Evolutionary conservation across 2,113 vertebrate genomes (phyloP).

Genomic region (Corythaeola cristata): DNA sequence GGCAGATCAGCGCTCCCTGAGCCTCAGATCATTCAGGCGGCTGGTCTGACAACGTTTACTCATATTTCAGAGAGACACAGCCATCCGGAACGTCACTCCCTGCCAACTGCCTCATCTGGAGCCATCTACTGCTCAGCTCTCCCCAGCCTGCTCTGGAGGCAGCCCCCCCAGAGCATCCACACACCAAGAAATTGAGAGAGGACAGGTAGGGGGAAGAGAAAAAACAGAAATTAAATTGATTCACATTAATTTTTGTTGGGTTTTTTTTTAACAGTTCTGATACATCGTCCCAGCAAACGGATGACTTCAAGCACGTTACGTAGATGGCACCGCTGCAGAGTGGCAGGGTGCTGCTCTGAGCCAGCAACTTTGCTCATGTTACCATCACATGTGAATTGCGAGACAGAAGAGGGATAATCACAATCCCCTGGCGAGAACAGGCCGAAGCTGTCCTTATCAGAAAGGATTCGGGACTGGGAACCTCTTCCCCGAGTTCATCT

Average conservation of each 20-base stretch:
- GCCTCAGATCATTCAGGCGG: neutral
- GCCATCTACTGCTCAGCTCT: conserved; percentile 18
- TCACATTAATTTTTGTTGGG: neutral
- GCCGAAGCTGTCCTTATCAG: neutral
- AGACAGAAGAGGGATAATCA: neutral
- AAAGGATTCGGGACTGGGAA: neutral
- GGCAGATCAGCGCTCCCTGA: neutral
- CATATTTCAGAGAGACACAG: conserved; percentile 65
- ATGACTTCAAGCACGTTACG: rapidly evolving
- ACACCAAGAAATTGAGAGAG: neutral
- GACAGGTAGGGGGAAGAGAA: neutral
- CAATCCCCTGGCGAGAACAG: rapidly evolving
- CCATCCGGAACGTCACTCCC: conserved; percentile 64
- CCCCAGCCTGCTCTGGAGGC: neutral
- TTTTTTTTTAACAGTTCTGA: neutral
- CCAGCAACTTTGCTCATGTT: neutral
- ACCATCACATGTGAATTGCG: conserved; percentile 18
- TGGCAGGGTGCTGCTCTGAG: neutral
- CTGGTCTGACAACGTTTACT: conserved; percentile 63
- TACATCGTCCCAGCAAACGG: neutral
- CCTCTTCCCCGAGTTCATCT: neutral
- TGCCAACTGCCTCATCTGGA: conserved; percentile 73
- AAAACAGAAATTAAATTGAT: neutral
- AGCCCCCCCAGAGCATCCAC: neutral
- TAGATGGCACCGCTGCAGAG: rapidly evolving